phyloP scores from a whole-genome alignment of 2,888 invertebrate species.

The Athalia circularis region DNA sequence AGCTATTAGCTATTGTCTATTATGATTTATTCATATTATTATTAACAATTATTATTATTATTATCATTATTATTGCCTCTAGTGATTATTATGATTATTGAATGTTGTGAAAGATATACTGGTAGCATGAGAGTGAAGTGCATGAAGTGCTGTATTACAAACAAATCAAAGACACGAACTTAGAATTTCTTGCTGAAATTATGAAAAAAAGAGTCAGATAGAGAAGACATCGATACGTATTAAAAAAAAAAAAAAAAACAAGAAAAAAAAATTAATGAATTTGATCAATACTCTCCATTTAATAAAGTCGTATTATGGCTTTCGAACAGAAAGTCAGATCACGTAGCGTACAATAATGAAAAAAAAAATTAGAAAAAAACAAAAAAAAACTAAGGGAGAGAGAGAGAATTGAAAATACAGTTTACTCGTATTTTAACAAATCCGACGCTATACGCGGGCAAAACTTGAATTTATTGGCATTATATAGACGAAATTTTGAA shows the following conservation, averaged over 20 bases:
- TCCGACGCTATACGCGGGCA: slow-evolving; percentile 20
- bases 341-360: neutral
- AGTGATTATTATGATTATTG: slow-evolving; percentile 51
- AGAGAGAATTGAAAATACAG: neutral
- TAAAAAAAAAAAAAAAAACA: too few species aligned
- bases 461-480: slow-evolving; percentile 26
- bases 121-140: slow-evolving; percentile 52
- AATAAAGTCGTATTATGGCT: neutral
- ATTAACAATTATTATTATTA: slow-evolving; percentile 25
- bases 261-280: too few species aligned
- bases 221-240: slow-evolving; percentile 5
- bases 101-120: slow-evolving; percentile 55
- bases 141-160: slow-evolving; percentile 32
- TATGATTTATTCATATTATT: slow-evolving; percentile 43
- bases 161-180: slow-evolving; percentile 13
- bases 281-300: slow-evolving; percentile 22
- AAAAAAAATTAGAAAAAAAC: neutral
- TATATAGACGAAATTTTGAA: neutral
- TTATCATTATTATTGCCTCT: slow-evolving; percentile 49
- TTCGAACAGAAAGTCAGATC: neutral
- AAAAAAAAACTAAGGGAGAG: too few species aligned
- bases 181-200: neutral
- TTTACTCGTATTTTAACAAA: slow-evolving; percentile 11
- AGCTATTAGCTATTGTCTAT: slow-evolving; percentile 48
- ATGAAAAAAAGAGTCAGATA: neutral